Evolutionary conservation across 2,113 vertebrate genomes (phyloP).

Genomic region (Hyaena hyaena): DNA sequence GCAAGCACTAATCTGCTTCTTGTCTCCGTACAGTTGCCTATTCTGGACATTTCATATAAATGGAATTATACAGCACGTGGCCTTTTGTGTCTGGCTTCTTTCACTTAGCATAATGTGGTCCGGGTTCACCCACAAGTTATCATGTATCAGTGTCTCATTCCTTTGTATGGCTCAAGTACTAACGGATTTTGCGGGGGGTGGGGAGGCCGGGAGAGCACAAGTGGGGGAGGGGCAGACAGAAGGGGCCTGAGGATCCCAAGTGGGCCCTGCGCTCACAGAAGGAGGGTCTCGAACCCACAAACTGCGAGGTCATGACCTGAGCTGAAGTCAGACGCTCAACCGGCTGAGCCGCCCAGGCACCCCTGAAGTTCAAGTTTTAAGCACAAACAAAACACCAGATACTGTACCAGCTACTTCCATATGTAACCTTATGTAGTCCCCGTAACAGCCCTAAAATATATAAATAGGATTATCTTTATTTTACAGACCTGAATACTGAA

Average conservation of each 20-base stretch:
- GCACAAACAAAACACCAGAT: neutral
- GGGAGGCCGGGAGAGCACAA: too few species aligned
- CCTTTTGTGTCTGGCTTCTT: neutral
- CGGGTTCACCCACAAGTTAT: neutral
- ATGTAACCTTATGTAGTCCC: neutral
- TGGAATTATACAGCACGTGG: neutral
- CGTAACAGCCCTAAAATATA: neutral
- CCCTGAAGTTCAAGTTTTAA: neutral
- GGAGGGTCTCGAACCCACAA: too few species aligned
- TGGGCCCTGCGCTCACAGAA: too few species aligned
- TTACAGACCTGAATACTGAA: neutral
- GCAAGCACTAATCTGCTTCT: neutral
- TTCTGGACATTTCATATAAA: neutral
- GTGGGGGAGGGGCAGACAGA: too few species aligned
- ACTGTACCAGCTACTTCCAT: neutral
- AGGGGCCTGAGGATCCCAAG: too few species aligned
- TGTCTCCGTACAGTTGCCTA: neutral
- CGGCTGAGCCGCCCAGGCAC: too few species aligned
- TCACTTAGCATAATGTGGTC: neutral
- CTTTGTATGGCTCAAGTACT: neutral
- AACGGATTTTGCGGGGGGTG: too few species aligned
- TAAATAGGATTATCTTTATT: neutral
- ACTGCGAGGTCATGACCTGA: too few species aligned
- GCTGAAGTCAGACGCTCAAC: too few species aligned
- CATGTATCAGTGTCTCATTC: neutral